Evolutionary conservation across 2,888 invertebrate genomes (phyloP), one percentile per base, ranked within the genome.

Genomic region (Coronaproctus castanopsis): DNA sequence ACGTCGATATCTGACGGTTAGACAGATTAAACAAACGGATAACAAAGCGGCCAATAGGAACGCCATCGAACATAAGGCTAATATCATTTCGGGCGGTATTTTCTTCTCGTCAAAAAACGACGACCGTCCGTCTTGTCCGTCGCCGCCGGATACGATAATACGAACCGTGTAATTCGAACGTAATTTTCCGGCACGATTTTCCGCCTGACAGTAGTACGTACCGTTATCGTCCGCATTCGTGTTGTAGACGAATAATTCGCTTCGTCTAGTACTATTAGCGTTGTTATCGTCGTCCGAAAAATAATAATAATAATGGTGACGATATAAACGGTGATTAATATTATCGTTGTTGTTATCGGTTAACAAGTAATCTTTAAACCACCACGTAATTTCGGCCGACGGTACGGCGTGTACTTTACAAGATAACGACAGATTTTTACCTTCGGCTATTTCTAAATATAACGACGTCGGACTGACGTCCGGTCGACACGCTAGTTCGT

Each of bases 341-440:
- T 77, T 76, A 52, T 84, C 80, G 69, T 85, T 85, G 73, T 85
- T 87, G 69, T 85, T 85, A 73, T 85, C 87, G 70, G 82, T 83
- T 68, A 86, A 77, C 62, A 85, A 77, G 71, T 84, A 81, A 52
- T 87, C 87, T 70, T 87, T 85, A 73, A 86, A 87, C 70, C 82
- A 79, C 90, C 90, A 90, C 2, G 83, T 79, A 55, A 88, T 80
- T 69, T 80, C 81, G 8, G 88, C 87, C 71, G 85, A 84, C 0
- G 89, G 89, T 59, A 85, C 78, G 48, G 89, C 86, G 63, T 82
- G 81, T 24, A 89, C 85, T 68, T 83, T 78, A 71, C 90, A 90
- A 65, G 81, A 77, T 53, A 90, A 74, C 19, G 87, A 86, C 56
- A 88, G 80, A 70, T 90, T 89, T 65, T 82, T 82, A 0, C 87